Evolutionary conservation across 2,113 vertebrate genomes (phyloP).

Genomic region (Rallus limicola): DNA sequence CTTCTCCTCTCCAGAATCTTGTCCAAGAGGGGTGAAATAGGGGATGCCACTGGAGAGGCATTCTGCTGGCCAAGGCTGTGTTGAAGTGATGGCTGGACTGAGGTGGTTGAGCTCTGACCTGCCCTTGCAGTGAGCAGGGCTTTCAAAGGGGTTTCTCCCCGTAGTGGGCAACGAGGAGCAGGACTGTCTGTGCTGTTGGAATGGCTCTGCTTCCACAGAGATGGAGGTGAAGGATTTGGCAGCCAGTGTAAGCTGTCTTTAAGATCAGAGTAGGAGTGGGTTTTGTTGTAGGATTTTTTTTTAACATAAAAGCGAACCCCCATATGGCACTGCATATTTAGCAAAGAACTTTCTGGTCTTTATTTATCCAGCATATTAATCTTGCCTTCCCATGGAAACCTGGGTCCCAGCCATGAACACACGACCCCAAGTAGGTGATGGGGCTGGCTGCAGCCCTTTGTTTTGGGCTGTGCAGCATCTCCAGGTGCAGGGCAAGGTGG

Average conservation of each 20-base stretch:
- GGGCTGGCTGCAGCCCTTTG: background rate
- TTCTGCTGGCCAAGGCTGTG: accelerated
- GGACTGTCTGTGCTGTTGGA: accelerated
- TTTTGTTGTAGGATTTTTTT: background rate
- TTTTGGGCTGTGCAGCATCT: background rate
- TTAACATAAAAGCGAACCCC: background rate
- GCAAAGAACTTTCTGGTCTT: background rate
- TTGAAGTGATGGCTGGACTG: background rate
- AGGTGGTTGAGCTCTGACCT: background rate
- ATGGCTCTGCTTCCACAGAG: background rate
- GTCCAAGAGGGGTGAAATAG: accelerated
- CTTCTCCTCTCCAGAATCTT: background rate
- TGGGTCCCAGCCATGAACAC: background rate
- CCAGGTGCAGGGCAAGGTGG: background rate
- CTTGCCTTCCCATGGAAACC: background rate
- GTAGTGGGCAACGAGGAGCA: background rate
- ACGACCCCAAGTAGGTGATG: background rate
- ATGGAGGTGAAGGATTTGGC: background rate
- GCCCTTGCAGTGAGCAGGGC: background rate
- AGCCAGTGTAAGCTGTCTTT: background rate
- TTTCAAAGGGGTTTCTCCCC: background rate
- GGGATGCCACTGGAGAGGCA: accelerated
- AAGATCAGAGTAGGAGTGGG: background rate
- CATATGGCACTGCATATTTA: background rate
- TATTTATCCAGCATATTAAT: background rate